Evolutionary conservation across 92 coral and sea anemone genomes (phyloP), one percentile per base, ranked within the genome.

Genomic region (Diadumene lineata): DNA sequence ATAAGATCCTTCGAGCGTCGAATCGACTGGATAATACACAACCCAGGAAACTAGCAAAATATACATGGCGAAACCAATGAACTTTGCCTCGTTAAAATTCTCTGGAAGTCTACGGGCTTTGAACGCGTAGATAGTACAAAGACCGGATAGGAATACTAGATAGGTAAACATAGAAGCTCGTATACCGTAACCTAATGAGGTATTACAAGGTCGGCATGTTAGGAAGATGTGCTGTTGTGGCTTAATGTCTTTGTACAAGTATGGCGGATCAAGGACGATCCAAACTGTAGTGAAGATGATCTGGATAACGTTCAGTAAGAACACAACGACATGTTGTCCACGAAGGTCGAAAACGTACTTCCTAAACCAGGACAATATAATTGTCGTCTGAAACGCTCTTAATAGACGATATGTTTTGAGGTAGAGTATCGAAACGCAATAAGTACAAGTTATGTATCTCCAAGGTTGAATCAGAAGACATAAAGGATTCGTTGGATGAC

Each of bases 21-120:
- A 73, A 24, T 90, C 89, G 10, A 90, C 81, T 17, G 96, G 96
- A 48, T 70, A 80, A 72, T 87, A 90, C 24, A 82, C 92, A 33
- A 90, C 74, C 70, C 85, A 76, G 15, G 96, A 90, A 24, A 90
- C 66, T 25, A 90, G 56, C 43, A 90, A 46, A 38, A 87, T 79
- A 70, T 90, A 90, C 92, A 90, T 90, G 0, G 96, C 84, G 34
- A 87, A 80, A 7, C 80, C 96, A 43, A 90, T 87, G 79, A 76
- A 90, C 66, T 82, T 81, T 1, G 92, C 91, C 65, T 90, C 96
- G 85, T 81, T 90, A 78, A 90, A 90, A 69, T 90, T 90, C 56
- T 87, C 96, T 11, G 96, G 96, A 9, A 90, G 75, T 26, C 73
- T 81, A 56, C 96, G 75, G 68, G 96, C 96, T 73, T 87, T 90